phyloP scores from a whole-genome alignment of 2,888 invertebrate species.

The Diloba caeruleocephala region DNA sequence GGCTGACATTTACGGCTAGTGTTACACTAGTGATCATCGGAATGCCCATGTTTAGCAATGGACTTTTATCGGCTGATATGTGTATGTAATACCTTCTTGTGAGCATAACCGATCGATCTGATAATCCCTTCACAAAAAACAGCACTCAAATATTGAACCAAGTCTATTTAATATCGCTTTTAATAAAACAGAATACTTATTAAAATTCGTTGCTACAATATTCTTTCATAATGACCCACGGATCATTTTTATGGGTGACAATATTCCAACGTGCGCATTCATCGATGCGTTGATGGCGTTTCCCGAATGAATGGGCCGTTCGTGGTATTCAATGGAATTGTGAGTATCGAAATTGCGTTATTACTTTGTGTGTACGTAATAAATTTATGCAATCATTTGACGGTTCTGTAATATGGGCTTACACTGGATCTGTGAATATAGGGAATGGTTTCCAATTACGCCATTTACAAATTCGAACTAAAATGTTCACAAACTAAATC shows the following conservation, averaged over 20 bases:
- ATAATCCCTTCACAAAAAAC: too few species aligned
- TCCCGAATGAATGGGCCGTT: background rate
- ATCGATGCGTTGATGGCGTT: background rate
- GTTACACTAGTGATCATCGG: too few species aligned
- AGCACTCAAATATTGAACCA: too few species aligned
- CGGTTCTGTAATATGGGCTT: background rate
- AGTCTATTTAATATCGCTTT: too few species aligned
- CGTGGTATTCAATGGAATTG: slow-evolving; percentile 1
- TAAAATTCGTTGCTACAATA: too few species aligned
- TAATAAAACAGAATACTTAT: too few species aligned
- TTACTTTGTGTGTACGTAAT: background rate
- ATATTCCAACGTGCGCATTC: background rate
- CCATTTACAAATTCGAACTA: background rate
- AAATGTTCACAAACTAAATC: too few species aligned
- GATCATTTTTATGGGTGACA: background rate
- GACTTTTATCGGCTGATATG: too few species aligned
- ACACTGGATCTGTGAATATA: background rate
- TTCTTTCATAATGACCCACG: background rate
- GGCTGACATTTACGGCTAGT: too few species aligned
- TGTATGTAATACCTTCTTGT: too few species aligned
- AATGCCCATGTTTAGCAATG: too few species aligned
- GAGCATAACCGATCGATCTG: too few species aligned
- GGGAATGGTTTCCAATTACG: slow-evolving; percentile 5
- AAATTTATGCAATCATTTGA: background rate
- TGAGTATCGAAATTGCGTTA: background rate